Evolutionary conservation across 2,113 vertebrate species (phyloP), one percentile per base, ranked within the genome.

Genomic region (Morone saxatilis): DNA sequence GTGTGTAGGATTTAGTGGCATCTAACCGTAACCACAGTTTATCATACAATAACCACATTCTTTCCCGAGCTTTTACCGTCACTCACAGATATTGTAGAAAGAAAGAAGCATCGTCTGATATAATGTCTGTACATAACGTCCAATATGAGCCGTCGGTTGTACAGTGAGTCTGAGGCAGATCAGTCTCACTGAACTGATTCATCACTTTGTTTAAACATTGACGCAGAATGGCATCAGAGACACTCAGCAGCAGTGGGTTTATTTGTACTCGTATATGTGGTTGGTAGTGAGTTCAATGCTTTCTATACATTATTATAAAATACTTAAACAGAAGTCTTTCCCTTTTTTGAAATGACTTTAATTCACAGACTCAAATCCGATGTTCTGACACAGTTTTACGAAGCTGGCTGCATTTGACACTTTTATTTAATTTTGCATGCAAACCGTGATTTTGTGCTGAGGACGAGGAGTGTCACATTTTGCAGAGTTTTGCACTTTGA

Each of bases 401-500:
- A 22, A 45, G 47, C n/a, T 25, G 1, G 51, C 60, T 80, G 53
- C 54, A 22, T 41, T 10, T 38, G 68, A 70, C 70, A 72, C 66
- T 38, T 51, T 53, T 0, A 25, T 54, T 47, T 31, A 1, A 57
- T 84, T 57, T n/a, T 65, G 62, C 70, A 25, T 1, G 54, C 60
- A 56, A 11, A 0, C 53, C 2, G 62, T 65, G 82, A 70, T 67
- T 86, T 76, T 71, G 80, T 78, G 80, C 85, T 68, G 80, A 84
- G 78, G 68, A 36, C 14, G 31, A 73, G 20, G 50, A 66, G 80
- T 61, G 78, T 87, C 73, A 45, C 69, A 45, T 85, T 85, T 10
- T 80, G 81, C 82, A 82, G 68, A 75, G 80, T 84, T 86, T 74
- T 72, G 76, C 83, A 83, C 68, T 83, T 83, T 69, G 73, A 83